Evolutionary conservation across 2,888 invertebrate genomes (phyloP).

Genomic region (Drosophila yooni): DNA sequence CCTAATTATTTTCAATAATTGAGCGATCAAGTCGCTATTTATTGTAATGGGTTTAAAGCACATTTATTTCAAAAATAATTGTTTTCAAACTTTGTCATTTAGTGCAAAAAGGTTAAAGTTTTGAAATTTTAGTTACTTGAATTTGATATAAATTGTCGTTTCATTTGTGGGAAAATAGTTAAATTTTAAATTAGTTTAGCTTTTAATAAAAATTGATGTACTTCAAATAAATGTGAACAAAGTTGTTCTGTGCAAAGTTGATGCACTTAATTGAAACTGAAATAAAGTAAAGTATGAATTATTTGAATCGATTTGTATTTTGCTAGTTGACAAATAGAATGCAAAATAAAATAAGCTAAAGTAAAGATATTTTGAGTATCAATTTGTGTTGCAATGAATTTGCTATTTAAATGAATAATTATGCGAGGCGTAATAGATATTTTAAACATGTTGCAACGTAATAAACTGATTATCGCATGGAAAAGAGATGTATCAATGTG

Average conservation of each 20-base stretch:
- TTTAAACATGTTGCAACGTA: slow-evolving; percentile 28
- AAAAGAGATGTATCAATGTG: slow-evolving; percentile 31
- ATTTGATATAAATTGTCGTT: not conserved
- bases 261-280: not conserved
- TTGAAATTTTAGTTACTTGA: not conserved
- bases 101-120: not conserved
- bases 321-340: not conserved
- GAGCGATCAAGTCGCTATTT: not conserved
- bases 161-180: not conserved
- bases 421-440: slow-evolving; percentile 29
- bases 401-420: slow-evolving; percentile 24
- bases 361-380: not conserved
- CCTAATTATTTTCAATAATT: not conserved
- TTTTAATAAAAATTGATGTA: not conserved
- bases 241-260: not conserved
- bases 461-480: slow-evolving; percentile 43
- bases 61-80: not conserved
- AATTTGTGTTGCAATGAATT: not conserved
- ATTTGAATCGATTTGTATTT: not conserved
- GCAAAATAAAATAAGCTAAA: not conserved
- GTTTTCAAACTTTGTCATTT: not conserved
- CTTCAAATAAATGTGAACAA: not conserved
- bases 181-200: not conserved
- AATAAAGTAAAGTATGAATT: not conserved
- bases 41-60: slow-evolving; percentile 8